phyloP scores from a whole-genome alignment of 2,888 invertebrate genomes.

The Drosophila melanocephala region DNA sequence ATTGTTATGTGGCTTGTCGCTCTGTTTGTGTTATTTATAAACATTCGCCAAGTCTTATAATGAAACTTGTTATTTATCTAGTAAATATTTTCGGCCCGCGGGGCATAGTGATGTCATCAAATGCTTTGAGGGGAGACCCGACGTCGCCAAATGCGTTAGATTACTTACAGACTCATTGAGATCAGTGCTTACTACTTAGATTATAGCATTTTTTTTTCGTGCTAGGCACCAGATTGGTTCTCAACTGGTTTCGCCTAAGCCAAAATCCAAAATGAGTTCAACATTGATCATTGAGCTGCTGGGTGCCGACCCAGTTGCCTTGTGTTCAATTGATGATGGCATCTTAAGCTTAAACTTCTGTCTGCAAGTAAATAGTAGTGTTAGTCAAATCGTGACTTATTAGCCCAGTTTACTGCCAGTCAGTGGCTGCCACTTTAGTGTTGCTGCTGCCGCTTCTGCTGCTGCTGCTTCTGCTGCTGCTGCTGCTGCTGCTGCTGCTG shows the following conservation, averaged over 20 bases:
- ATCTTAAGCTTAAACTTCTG: constrained; percentile 20
- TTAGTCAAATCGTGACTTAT: constrained; percentile 62
- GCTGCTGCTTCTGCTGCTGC: neutral
- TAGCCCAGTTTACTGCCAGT: constrained; percentile 35
- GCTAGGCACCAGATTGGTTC: constrained; percentile 29
- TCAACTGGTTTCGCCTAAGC: constrained; percentile 38
- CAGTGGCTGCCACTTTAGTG: constrained; percentile 4
- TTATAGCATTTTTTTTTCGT: constrained; percentile 35
- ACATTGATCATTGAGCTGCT: constrained; percentile 34
- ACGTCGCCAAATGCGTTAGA: constrained; percentile 69
- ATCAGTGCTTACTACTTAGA: constrained; percentile 1
- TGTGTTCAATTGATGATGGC: constrained; percentile 34
- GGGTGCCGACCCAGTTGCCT: constrained; percentile 60
- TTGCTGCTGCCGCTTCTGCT: constrained; percentile 8
- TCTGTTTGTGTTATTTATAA: constrained; percentile 66
- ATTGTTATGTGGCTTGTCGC: constrained; percentile 24
- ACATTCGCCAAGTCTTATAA: constrained; percentile 68
- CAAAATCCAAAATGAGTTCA: constrained; percentile 14
- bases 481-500: too few species aligned
- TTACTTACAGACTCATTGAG: constrained; percentile 16
- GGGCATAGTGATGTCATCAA: constrained; percentile 56
- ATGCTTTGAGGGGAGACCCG: constrained; percentile 53
- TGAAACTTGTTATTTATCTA: constrained; percentile 72
- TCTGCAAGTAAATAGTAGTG: constrained; percentile 1
- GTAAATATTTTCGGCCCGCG: constrained; percentile 29